Evolutionary conservation across 2,797 vertebrate genomes (phyloP).

Genomic region (Anas capensis): DNA sequence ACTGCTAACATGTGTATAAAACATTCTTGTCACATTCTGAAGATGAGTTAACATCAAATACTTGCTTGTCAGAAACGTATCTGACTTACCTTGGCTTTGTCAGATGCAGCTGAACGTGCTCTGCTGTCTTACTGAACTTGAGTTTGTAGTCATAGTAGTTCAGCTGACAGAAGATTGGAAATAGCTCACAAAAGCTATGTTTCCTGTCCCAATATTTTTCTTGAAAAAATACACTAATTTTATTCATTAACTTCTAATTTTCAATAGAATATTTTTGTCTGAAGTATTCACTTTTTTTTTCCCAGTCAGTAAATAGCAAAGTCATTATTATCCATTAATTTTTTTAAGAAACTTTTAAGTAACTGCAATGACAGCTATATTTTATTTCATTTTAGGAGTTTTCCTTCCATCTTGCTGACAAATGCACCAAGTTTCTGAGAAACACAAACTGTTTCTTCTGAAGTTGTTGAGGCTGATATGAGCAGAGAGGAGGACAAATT

Average conservation of each 20-base stretch:
- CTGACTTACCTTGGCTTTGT: background rate
- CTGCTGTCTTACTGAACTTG: background rate
- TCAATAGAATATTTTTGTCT: background rate
- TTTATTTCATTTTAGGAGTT: constrained; percentile 49
- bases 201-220: background rate
- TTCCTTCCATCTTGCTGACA: background rate
- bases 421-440: background rate
- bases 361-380: background rate
- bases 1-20: background rate
- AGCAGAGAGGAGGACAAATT: background rate
- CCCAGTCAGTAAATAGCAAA: background rate
- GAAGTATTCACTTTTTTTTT: background rate
- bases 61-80: background rate
- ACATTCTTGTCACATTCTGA: background rate
- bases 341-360: background rate
- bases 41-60: background rate
- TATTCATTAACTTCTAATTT: background rate
- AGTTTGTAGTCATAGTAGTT: background rate
- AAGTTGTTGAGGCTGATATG: background rate
- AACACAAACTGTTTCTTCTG: background rate
- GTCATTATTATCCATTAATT: background rate
- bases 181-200: background rate
- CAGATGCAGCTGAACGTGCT: background rate
- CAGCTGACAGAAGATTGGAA: background rate
- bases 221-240: background rate